Conservation (phyloP, 2,888 invertebrate genomes). For the Rotaria socialis region DNA sequence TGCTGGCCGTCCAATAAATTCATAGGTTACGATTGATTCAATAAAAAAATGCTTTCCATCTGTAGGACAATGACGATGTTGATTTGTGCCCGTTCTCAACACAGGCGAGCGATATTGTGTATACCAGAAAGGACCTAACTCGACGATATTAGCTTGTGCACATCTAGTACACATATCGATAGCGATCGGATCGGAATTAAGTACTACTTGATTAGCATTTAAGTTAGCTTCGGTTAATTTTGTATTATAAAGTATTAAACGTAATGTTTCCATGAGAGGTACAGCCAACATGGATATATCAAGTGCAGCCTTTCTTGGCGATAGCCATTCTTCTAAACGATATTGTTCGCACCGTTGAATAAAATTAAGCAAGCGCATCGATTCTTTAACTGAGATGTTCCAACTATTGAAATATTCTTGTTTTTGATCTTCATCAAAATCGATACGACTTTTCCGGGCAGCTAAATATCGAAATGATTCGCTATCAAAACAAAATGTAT, state of each 20-base stretch:
- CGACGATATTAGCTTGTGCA: background rate
- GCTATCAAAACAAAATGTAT: constrained; percentile 8
- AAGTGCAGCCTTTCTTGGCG: background rate
- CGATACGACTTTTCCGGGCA: background rate
- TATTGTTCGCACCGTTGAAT: background rate
- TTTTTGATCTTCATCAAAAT: background rate
- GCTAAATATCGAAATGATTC: constrained; percentile 6
- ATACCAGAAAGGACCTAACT: background rate
- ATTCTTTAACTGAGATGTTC: background rate
- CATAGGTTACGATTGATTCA: background rate
- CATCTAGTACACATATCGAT: background rate
- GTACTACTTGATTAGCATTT: background rate
- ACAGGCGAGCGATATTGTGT: background rate
- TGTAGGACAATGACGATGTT: background rate
- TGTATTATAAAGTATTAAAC: background rate
- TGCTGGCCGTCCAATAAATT: background rate
- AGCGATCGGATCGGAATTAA: background rate
- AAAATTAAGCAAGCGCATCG: background rate
- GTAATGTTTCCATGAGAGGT: background rate
- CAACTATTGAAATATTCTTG: background rate
- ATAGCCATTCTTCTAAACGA: background rate
- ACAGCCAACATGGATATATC: background rate
- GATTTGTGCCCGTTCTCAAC: background rate
- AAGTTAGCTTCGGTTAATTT: background rate
- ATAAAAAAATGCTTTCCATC: background rate